Base-by-base conservation (phyloP, 1,140 invertebrate genomes). In the Caenorhabditis latens region DNA sequence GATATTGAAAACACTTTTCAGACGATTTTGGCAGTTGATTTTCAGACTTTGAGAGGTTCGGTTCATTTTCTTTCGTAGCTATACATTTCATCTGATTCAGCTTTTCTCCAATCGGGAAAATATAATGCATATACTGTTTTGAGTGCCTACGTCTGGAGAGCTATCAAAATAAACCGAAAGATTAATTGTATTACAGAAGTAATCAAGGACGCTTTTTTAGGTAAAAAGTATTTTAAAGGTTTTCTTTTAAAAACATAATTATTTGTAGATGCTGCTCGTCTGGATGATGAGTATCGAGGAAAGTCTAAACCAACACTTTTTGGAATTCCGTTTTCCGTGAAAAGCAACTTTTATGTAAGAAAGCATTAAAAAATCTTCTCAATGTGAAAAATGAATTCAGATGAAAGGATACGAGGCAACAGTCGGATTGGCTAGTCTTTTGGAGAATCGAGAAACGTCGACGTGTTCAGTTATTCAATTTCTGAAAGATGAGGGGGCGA, bases 321-420 rank as follows among this genome's bases (percentile, higher is more conserved):
- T 84, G 91, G 91, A 32, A 79, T 92, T 58, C 91, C 91, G 4
- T 93, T 92, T 84, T 91, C 90, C 71, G 92, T 92, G 9, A 92
- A 92, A 71, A 88, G 83, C 19, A 92, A 92, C 61, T 93, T 92
- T 57, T 87, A 75, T 88, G 91, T 92, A 61, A 87, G 90, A 79
- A 40, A 42, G 46, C 14, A 32, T 40, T 24, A 4, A 32, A 21
- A 32, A 21, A 63, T 7, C 24, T 11, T 32, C 5, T 63, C 13
- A 86, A 86, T 88, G 67, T 58, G 46, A 24, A 40, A 21, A 85
- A 21, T 85, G 32, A n/a, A 24, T 87, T 57, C 53, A 91, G 90
- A 84, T 94, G 6, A 86, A 93, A 89, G 93, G 93, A n/a, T 92
- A 93, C 89, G 94, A 94, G 82, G 91, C 90, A 32, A 94, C 93